These are phyloP conservation scores for Rhipidura dahli DNA, from an alignment of 2,113 vertebrate genomes.

Conservation along the genomic window DNA sequence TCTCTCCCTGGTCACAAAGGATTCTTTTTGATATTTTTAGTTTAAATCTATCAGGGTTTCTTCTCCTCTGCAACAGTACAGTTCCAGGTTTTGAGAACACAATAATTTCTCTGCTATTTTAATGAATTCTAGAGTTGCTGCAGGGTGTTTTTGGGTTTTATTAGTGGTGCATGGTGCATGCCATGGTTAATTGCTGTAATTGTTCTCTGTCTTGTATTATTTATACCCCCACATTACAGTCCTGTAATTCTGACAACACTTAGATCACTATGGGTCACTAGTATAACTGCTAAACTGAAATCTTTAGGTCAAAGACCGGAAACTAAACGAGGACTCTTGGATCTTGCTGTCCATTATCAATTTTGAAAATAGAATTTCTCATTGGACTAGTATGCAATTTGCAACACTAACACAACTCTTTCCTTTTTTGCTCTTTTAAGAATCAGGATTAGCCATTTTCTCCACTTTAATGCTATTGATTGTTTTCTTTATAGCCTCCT, in stretches of 20 bases:
- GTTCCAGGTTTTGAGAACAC: neutral
- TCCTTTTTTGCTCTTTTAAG: neutral
- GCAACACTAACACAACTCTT: neutral
- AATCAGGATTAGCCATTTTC: neutral
- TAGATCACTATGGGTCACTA: neutral
- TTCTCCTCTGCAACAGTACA: neutral
- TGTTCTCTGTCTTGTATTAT: slow-evolving; percentile 45
- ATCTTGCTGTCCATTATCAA: neutral
- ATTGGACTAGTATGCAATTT: neutral
- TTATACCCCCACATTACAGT: neutral
- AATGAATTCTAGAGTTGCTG: neutral
- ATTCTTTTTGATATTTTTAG: neutral
- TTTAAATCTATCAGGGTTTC: neutral
- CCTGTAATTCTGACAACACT: neutral
- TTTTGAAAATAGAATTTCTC: neutral
- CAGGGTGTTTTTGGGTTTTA: neutral
- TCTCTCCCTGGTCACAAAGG: neutral
- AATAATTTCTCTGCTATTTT: neutral
- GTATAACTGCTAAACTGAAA: neutral
- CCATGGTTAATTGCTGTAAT: slow-evolving; percentile 27
- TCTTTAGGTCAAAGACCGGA: neutral
- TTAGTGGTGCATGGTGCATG: neutral
- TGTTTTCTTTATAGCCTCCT: slow-evolving; percentile 4
- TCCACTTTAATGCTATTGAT: slow-evolving; percentile 5
- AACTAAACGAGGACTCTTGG: neutral